These are phyloP conservation scores for Tenualosa ilisha DNA, from an alignment of 2,797 vertebrate species.

Conservation along the genomic window DNA sequence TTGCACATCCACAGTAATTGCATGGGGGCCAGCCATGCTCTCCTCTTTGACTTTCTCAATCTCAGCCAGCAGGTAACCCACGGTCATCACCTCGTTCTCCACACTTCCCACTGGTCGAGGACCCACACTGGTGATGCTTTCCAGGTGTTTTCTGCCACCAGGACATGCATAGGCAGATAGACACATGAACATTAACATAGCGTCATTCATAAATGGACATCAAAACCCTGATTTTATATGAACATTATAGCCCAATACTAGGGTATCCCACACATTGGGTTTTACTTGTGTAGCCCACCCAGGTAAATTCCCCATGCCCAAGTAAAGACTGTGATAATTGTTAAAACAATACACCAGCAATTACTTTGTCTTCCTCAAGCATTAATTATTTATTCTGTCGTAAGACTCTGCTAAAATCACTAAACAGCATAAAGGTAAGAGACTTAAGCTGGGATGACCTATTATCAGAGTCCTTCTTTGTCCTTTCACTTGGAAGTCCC, in stretches of 20 bases:
- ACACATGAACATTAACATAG: conserved; percentile 7
- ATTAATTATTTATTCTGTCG: too few species aligned
- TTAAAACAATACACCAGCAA: too few species aligned
- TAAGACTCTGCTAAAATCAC: too few species aligned
- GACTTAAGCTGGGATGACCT: too few species aligned
- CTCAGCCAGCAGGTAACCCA: conserved; percentile 88
- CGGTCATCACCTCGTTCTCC: conserved; percentile 90
- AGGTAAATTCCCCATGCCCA: too few species aligned
- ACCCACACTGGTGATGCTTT: conserved; percentile 88
- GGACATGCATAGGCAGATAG: conserved; percentile 23
- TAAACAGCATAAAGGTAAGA: too few species aligned
- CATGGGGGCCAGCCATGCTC: conserved; percentile 72
- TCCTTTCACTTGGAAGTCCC: too few species aligned
- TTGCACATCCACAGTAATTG: conserved; percentile 84
- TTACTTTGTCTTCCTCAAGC: too few species aligned
- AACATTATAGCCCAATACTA: background rate
- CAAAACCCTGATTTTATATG: background rate
- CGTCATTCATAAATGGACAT: background rate
- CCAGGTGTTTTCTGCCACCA: conserved; percentile 82
- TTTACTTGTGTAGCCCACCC: too few species aligned
- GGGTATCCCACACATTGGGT: too few species aligned
- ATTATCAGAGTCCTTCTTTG: too few species aligned
- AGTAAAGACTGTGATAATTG: too few species aligned
- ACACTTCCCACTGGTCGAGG: conserved; percentile 90
- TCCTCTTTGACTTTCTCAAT: conserved; percentile 78